Evolutionary conservation across 1,140 invertebrate genomes (phyloP), one percentile per base, ranked within the genome.

Genomic region (Diachasma alloeum): DNA sequence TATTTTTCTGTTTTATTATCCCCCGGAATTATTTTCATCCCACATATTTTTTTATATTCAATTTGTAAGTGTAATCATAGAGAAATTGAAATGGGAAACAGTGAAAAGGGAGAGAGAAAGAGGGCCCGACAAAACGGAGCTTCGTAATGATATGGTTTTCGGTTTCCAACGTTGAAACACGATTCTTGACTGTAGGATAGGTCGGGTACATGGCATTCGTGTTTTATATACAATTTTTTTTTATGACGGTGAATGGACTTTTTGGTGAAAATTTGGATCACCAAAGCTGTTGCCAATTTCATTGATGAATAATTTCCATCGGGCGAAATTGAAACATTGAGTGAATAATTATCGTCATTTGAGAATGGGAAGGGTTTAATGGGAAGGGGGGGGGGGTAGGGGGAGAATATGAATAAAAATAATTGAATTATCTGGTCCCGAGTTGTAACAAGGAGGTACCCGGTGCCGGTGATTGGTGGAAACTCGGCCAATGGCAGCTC

Each of bases 161-260:
- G 87, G 86, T 88, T 88, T 87, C 86, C 48, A 83, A 84, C 85
- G 85, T 87, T 88, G 87, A 87, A 88, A 88, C 83, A 86, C 84
- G 87, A 88, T 87, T 87, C 87, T 86, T 31, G 22, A 63, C 81
- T 81, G 79, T 87, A 80, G 86, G 87, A 84, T 87, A 88, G 86
- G 85, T 88, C 86, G 80, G 31, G 66, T 76, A 68, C 66, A 56
- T 72, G 53, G 26, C 66, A 56, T 72, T n/a, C 24, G 15, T 26
- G 22, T 63, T 63, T 63, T 63, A 31, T 63, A 63, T 31, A 63
- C 59, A 63, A 63, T 26, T 63, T 63, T 53, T 37, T 74, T 66
- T 37, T 56, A 15, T 13, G n/a, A 39, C 48, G n/a, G 11, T 13
- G 31, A 53, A 53, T 39, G 13, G 24, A 31, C 13, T 72, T 72